Conservation (phyloP, 2,888 invertebrate species). For the Phymatocera aterrima region DNA sequence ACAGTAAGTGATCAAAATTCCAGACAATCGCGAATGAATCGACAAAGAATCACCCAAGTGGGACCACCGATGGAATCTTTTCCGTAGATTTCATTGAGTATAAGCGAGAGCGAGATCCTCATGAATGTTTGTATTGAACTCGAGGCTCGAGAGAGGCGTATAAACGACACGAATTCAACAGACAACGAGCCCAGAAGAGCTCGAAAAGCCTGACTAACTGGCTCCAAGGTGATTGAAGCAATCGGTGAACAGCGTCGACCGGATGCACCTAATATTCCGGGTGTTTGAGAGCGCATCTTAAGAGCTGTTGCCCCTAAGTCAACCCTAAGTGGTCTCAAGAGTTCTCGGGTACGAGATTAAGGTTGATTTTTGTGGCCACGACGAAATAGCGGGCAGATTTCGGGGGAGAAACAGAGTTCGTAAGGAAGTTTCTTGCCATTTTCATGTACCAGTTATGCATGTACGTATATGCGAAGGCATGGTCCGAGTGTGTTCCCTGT, state of each 20-base stretch:
- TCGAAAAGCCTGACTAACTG: background rate
- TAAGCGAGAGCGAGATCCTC: too few species aligned
- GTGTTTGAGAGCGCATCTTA: slow-evolving; percentile 5
- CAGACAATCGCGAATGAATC: too few species aligned
- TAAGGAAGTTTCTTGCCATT: slow-evolving; percentile 6
- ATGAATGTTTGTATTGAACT: background rate
- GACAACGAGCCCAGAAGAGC: background rate
- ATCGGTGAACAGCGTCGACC: slow-evolving; percentile 16
- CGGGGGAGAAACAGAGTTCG: slow-evolving; percentile 21
- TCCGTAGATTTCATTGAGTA: too few species aligned
- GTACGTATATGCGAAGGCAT: slow-evolving; percentile 14
- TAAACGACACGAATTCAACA: background rate
- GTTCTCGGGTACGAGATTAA: slow-evolving; percentile 41
- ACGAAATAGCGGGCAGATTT: slow-evolving; percentile 38
- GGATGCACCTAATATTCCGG: background rate
- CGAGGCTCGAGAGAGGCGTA: background rate
- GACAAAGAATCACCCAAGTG: too few species aligned
- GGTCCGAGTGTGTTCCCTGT: background rate
- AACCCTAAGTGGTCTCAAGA: slow-evolving; percentile 33
- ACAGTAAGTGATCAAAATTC: too few species aligned
- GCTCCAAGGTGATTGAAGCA: slow-evolving; percentile 25
- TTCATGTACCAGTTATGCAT: slow-evolving; percentile 13
- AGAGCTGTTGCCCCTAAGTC: slow-evolving; percentile 36
- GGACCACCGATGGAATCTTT: too few species aligned
- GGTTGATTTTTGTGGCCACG: slow-evolving; percentile 45